phyloP scores from a whole-genome alignment of 1,140 invertebrate species.

The Vanessa tameamea region DNA sequence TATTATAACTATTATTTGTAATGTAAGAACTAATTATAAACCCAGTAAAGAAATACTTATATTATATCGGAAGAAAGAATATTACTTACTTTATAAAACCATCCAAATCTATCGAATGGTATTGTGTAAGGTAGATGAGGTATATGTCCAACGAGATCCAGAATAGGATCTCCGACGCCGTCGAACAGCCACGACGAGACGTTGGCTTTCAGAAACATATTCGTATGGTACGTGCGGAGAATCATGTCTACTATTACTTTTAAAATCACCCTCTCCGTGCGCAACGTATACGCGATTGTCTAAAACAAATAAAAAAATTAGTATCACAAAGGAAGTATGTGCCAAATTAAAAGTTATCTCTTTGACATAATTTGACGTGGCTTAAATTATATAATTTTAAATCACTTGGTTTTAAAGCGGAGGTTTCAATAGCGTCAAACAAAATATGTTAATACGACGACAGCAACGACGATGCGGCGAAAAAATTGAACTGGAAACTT shows the following conservation, averaged over 20 bases:
- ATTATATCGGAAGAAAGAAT: not conserved
- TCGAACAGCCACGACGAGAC: constrained; percentile 84
- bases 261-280: constrained; percentile 66
- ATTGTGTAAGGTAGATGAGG: constrained; percentile 81
- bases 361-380: too few relatives aligned
- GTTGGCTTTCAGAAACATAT: constrained; percentile 83
- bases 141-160: constrained; percentile 81
- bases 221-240: constrained; percentile 77
- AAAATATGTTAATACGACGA: too few relatives aligned
- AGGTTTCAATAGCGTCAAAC: too few relatives aligned
- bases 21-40: not conserved
- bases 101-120: constrained; percentile 87
- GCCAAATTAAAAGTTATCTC: too few relatives aligned
- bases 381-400: too few relatives aligned
- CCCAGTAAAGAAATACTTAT: too few relatives aligned
- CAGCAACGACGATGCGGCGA: too few relatives aligned
- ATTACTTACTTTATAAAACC: constrained; percentile 83
- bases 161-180: constrained; percentile 86
- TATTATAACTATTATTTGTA: too few relatives aligned
- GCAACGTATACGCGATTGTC: constrained; percentile 84
- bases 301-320: constrained; percentile 62
- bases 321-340: too few relatives aligned
- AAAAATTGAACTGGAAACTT: too few relatives aligned
- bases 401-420: too few relatives aligned
- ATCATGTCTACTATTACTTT: constrained; percentile 80